phyloP scores from a whole-genome alignment of 2,797 vertebrate genomes.

The Pseudochaenichthys georgianus region DNA sequence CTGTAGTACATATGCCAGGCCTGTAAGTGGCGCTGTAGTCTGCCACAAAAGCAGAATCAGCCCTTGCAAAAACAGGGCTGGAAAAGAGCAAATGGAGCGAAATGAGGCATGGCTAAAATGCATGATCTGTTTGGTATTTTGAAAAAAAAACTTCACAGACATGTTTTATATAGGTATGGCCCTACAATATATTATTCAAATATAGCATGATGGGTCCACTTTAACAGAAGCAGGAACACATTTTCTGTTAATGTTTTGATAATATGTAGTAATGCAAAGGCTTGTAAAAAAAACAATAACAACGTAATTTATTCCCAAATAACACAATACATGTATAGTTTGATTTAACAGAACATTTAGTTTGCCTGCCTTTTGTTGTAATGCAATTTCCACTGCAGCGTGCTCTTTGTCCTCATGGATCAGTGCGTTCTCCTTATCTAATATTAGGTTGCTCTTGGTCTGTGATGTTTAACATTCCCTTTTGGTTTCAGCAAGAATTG shows the following conservation, averaged over 20 bases:
- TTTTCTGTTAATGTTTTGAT: neutral
- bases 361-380: neutral
- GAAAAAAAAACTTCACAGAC: too few species aligned
- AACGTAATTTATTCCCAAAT: neutral
- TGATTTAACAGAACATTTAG: too few species aligned
- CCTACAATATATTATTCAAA: too few species aligned
- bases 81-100: too few species aligned
- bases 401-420: neutral
- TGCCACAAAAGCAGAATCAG: too few species aligned
- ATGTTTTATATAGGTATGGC: too few species aligned
- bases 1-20: too few species aligned
- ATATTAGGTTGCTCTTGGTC: neutral
- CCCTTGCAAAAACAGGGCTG: too few species aligned
- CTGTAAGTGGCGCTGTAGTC: too few species aligned
- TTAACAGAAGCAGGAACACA: neutral
- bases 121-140: too few species aligned
- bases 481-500: neutral
- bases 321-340: neutral
- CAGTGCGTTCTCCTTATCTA: neutral
- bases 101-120: too few species aligned
- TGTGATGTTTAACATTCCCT: neutral
- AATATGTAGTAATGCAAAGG: neutral
- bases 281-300: neutral
- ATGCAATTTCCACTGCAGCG: neutral
- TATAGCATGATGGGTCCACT: too few species aligned